Conservation (phyloP, 2,113 vertebrate species). For the Ceratotherium simum region DNA sequence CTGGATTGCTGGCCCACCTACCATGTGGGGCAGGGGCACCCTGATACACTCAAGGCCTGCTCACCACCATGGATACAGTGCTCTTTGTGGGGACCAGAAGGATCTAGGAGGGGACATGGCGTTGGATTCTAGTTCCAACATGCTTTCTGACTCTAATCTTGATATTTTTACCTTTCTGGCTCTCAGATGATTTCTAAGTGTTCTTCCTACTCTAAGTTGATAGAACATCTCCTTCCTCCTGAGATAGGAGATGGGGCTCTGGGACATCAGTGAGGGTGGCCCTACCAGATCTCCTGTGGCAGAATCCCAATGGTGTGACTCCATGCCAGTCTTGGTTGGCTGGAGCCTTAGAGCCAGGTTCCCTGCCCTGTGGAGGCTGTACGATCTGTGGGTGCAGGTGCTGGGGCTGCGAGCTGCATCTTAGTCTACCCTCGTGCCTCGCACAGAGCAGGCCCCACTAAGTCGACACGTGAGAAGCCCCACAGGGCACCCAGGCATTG, state of each 20-base stretch:
- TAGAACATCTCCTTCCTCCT: neutral
- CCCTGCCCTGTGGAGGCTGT: neutral
- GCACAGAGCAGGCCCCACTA: neutral
- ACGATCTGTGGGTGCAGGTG: rapidly evolving
- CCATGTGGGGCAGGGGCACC: too few species aligned
- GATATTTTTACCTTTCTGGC: neutral
- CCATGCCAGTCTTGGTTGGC: neutral
- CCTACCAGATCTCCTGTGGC: neutral
- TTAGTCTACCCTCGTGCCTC: neutral
- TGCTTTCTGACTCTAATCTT: neutral
- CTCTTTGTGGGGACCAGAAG: neutral
- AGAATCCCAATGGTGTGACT: neutral
- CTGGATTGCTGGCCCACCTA: neutral
- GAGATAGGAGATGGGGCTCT: neutral
- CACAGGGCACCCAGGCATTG: neutral
- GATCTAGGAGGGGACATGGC: neutral
- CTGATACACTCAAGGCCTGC: neutral
- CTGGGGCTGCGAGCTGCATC: neutral
- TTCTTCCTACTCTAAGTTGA: neutral
- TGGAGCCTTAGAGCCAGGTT: neutral
- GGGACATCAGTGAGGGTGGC: neutral
- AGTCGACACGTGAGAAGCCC: neutral
- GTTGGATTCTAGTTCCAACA: neutral
- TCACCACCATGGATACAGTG: neutral
- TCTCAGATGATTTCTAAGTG: neutral